Percentiles rank a stretch among this genome's conserved stretches.
Conservation (phyloP, 2,113 vertebrate genomes). For the Atractosteus spatula region DNA sequence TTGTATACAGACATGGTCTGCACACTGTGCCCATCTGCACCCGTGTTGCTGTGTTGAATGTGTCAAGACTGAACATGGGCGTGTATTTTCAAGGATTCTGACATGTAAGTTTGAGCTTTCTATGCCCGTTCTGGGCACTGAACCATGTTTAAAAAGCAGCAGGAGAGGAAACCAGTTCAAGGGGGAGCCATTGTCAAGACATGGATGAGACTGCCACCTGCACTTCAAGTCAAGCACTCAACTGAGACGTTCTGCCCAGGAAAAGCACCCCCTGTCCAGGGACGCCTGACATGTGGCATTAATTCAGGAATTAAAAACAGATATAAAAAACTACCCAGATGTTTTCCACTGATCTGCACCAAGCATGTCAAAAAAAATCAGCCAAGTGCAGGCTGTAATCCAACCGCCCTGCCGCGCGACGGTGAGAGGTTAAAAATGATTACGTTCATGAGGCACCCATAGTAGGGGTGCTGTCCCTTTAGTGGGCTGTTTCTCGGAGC, state of each 20-base stretch:
- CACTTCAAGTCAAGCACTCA: neutral
- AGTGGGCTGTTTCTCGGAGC: neutral
- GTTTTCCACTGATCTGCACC: constrained; percentile 5
- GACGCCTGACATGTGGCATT: neutral
- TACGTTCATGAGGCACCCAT: neutral
- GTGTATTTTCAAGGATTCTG: too few species aligned
- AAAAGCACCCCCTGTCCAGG: neutral
- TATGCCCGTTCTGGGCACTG: too few species aligned
- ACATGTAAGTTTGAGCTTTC: too few species aligned
- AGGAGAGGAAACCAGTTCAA: too few species aligned
- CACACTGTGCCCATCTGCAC: too few species aligned
- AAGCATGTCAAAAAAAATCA: constrained; percentile 9
- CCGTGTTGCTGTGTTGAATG: too few species aligned
- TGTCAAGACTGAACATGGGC: too few species aligned
- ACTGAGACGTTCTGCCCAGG: neutral
- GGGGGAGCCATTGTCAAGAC: neutral
- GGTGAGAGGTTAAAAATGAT: neutral
- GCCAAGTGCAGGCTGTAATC: constrained; percentile 23
- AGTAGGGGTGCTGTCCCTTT: neutral
- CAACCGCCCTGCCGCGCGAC: neutral
- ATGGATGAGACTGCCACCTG: neutral
- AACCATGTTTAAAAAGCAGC: too few species aligned
- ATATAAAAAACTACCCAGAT: neutral
- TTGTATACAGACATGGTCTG: too few species aligned
- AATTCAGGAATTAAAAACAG: constrained; percentile 9